Conservation (phyloP, 2,113 vertebrate genomes). For the Gnathonemus echidnorhynchus region DNA sequence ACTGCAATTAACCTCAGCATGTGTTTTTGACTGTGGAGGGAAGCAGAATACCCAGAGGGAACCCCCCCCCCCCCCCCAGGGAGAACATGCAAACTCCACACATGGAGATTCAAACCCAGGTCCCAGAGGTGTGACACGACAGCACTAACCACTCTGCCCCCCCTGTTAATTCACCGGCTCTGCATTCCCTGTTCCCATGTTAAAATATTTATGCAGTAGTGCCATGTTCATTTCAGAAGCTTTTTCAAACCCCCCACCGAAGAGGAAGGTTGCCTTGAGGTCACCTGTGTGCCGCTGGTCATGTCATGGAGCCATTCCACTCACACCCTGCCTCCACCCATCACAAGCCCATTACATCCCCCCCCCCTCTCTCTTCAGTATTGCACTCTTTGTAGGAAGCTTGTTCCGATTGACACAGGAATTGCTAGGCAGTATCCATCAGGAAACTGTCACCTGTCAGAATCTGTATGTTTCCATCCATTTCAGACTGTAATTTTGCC, state of each 20-base stretch:
- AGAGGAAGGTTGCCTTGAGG: not conserved
- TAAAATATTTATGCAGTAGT: not conserved
- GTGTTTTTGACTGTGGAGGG: not conserved
- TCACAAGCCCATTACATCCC: not conserved
- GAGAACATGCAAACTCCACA: not conserved
- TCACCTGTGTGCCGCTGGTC: not conserved
- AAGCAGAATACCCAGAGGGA: not conserved
- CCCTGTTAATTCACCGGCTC: not conserved
- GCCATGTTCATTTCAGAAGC: not conserved
- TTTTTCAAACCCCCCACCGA: not conserved
- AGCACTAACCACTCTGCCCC: not conserved
- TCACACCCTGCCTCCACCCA: not conserved
- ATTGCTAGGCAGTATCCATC: not conserved
- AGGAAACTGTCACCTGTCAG: not conserved
- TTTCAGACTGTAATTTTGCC: not conserved
- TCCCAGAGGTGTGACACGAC: not conserved
- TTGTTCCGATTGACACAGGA: not conserved
- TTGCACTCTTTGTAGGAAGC: not conserved
- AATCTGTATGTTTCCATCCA: not conserved
- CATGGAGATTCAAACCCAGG: not conserved
- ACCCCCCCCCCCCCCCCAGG: fast-evolving
- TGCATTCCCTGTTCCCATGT: not conserved
- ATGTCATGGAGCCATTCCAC: not conserved
- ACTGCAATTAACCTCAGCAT: not conserved
- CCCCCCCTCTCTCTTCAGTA: not conserved